Conservation (phyloP, 2,797 vertebrate species). For the Tangara arthus region DNA sequence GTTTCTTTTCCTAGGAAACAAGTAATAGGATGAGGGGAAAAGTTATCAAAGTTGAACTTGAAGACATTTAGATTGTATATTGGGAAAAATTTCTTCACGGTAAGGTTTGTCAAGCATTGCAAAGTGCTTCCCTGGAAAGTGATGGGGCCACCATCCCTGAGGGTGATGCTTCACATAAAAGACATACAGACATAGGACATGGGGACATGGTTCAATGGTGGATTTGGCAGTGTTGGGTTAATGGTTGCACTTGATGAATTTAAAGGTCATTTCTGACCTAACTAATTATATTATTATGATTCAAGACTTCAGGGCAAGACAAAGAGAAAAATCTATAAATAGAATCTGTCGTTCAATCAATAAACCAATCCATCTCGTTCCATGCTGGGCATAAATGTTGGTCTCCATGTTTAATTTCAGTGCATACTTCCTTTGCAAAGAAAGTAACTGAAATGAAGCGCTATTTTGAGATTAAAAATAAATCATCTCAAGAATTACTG, state of each 20-base stretch:
- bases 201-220: not conserved
- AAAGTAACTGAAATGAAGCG: not conserved
- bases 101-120: not conserved
- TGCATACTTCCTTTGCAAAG: not conserved
- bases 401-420: not conserved
- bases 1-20: not conserved
- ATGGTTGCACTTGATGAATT: not conserved
- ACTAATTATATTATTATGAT: not conserved
- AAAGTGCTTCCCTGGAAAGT: not conserved
- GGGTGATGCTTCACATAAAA: not conserved
- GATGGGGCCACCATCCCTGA: too few relatives aligned
- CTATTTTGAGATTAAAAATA: not conserved
- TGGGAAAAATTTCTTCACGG: not conserved
- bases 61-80: not conserved
- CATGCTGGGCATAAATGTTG: not conserved
- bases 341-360: not conserved
- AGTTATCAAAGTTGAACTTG: not conserved
- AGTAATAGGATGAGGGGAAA: not conserved
- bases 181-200: accelerated
- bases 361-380: not conserved
- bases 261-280: not conserved
- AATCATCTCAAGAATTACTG: not conserved
- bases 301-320: accelerated
- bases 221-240: not conserved
- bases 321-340: not conserved